Conservation (phyloP, 2,113 vertebrate genomes). For the rabbit (Oryctolagus cuniculus) region mOryCun1.1 NC_091440.1:106848501-106849000, state of each 20-base stretch:
- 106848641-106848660: background rate
- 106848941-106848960: background rate
- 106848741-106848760: background rate
- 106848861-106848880: slow-evolving; percentile 62
- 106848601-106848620: background rate
- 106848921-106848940: background rate
- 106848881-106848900: slow-evolving; percentile 66
- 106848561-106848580: background rate
- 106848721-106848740: background rate
- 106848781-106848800: background rate
- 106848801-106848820: background rate
- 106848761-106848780: background rate
- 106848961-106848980: background rate
- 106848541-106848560: background rate
- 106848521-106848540: background rate
- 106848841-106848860: background rate
- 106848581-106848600: background rate
- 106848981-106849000: background rate
- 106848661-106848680: background rate
- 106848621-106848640: background rate
- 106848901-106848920: background rate
- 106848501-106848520: background rate
- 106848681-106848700: background rate
- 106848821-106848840: slow-evolving; percentile 46
- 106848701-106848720: background rate